Evolutionary conservation across 2,113 vertebrate species (phyloP), one percentile per base, ranked within the genome.

Genomic region (Cygnus atratus): DNA sequence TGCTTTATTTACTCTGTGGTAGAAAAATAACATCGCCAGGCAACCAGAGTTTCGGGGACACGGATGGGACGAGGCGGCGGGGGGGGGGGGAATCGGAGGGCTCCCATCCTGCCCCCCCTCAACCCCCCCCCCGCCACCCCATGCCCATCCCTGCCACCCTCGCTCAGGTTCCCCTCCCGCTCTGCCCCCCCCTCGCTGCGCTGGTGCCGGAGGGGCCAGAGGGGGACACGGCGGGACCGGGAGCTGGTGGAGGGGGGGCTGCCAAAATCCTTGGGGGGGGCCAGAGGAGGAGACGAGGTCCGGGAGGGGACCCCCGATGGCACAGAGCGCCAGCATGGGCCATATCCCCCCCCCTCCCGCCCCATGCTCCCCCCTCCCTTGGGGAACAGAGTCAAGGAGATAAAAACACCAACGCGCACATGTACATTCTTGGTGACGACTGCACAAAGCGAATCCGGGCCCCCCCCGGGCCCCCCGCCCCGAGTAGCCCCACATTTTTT

Each of bases 1-100:
- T 95, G 92, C 92, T 97, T 98, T 98, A 98, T 98, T 98, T 97
- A 97, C 96, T 97, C 92, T 95, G 94, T 96, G 89, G 84, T 98
- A 98, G 97, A 98, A 98, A 98, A 98, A 98, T 98, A 98, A 98
- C 92, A 96, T 92, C 92, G 97, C 96, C 85, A 90, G 90, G 89
- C 87, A 91, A 76, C 75, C 95, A 87, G 89, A 96, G 95, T 95
- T 91, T 89, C 96, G 74, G 6, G 15, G 59, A 67, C 50, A 71
- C 25, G 35, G 61, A 63, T 39, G 61, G 84, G 83, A 13, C 12
- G 0, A 57, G 46, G 54, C n/a, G 4, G 52, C 43, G 71, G 52
- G 52, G 55, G 57, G 5, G 48, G 4, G 43, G 26, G 43, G 41
- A 35, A 31, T 3, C 17, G 72, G 71, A 75, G 39, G 78, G 44